Conservation (phyloP, 2,888 invertebrate genomes). For the Podotricha telesiphe region DNA sequence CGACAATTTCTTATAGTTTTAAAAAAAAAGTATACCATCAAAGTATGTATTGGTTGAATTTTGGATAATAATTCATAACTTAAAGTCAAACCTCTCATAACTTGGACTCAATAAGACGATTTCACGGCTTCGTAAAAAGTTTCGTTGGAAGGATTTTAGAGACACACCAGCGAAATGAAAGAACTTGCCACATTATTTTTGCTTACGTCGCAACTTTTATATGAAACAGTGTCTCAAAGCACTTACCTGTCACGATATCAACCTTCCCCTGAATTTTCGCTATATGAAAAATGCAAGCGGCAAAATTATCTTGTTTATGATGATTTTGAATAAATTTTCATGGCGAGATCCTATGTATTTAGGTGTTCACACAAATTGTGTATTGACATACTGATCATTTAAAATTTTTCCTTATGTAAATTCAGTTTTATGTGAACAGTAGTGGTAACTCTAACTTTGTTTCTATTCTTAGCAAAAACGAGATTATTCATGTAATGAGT, state of each 20-base stretch:
- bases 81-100: not conserved
- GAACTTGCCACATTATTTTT: slow-evolving; percentile 64
- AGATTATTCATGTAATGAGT: too few relatives aligned
- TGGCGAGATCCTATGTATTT: not conserved
- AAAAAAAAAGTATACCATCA: too few relatives aligned
- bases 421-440: not conserved
- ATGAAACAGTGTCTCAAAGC: slow-evolving; percentile 35
- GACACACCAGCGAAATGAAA: slow-evolving; percentile 57
- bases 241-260: slow-evolving; percentile 27
- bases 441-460: not conserved
- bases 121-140: slow-evolving; percentile 58
- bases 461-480: too few relatives aligned
- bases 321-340: slow-evolving; percentile 17
- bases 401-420: not conserved
- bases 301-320: slow-evolving; percentile 19
- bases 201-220: slow-evolving; percentile 53
- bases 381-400: not conserved
- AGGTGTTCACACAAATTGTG: not conserved
- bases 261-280: slow-evolving; percentile 3
- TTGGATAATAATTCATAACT: not conserved
- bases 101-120: slow-evolving; percentile 36
- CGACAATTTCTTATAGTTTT: too few relatives aligned
- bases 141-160: slow-evolving; percentile 52
- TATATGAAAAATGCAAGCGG: slow-evolving; percentile 22
- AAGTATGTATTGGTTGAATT: too few relatives aligned